Conservation (phyloP, 2,797 vertebrate species). For the Nyctibius grandis region DNA sequence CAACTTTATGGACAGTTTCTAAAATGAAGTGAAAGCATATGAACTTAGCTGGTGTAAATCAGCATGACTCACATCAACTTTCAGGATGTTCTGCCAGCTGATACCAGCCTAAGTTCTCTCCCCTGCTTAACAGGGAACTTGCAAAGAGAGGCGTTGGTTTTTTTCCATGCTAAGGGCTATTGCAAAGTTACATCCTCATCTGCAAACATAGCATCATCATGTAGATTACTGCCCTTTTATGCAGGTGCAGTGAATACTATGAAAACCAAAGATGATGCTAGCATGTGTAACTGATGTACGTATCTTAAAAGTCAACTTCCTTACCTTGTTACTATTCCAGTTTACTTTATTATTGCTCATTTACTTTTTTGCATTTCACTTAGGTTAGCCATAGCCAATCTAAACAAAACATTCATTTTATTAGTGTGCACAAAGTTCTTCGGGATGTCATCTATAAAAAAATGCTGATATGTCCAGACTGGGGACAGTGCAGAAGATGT, state of each 20-base stretch:
- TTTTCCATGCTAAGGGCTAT: conserved; percentile 13
- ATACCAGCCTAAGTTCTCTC: conserved; percentile 21
- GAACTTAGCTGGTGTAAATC: conserved; percentile 25
- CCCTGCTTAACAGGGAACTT: background rate
- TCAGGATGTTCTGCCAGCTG: conserved; percentile 5
- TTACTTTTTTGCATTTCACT: conserved; percentile 57
- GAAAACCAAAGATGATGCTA: conserved; percentile 44
- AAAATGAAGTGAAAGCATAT: conserved; percentile 13
- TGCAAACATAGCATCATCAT: background rate
- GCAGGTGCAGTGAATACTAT: background rate
- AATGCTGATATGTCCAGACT: background rate
- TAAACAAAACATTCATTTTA: conserved; percentile 50
- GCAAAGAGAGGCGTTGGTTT: background rate
- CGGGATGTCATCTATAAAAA: background rate
- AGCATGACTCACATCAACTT: background rate
- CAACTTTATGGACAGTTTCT: conserved; percentile 23
- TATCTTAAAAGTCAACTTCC: conserved; percentile 38
- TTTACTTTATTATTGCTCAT: conserved; percentile 53
- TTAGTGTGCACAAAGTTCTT: conserved; percentile 31
- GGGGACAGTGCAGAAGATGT: background rate
- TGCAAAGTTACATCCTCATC: conserved; percentile 21
- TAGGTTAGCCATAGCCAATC: conserved; percentile 57
- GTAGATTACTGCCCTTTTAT: background rate
- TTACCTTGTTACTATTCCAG: conserved; percentile 53
- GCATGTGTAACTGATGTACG: background rate